Percentiles rank a stretch among this genome's conserved stretches.
phyloP scores from a whole-genome alignment of 2,113 vertebrate genomes.

The Eulacestoma nigropectus region DNA sequence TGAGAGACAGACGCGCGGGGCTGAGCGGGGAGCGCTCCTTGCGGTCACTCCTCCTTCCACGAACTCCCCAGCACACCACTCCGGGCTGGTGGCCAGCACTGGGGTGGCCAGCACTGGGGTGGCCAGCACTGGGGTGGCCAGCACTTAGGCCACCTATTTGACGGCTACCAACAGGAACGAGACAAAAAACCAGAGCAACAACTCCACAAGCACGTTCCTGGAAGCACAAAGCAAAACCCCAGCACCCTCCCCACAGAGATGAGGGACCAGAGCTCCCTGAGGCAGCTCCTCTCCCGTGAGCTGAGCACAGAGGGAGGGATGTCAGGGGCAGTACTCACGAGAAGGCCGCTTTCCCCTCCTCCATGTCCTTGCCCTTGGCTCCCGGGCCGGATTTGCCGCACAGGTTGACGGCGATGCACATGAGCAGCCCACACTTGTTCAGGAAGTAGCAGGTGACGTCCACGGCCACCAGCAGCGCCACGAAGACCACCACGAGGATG shows the following conservation, averaged over 20 bases:
- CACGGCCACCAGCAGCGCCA: conserved; percentile 89
- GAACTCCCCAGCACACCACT: not conserved
- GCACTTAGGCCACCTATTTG: not conserved
- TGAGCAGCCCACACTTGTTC: conserved; percentile 96
- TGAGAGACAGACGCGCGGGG: not conserved
- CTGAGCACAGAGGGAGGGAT: not conserved
- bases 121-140: not conserved
- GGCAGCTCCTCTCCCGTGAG: rapidly evolving
- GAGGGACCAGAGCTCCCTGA: not conserved
- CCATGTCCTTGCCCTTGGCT: conserved; percentile 90
- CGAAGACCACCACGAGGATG: conserved; percentile 89
- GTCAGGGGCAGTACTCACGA: conserved; percentile 78
- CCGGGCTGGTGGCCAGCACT: not conserved
- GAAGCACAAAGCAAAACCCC: not conserved
- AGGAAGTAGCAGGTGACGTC: conserved; percentile 97
- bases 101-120: not conserved
- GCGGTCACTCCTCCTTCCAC: not conserved
- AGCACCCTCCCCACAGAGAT: rapidly evolving
- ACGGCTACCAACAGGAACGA: not conserved
- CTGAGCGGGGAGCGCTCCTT: not conserved
- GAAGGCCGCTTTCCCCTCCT: conserved; percentile 91
- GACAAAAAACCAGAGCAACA: not conserved
- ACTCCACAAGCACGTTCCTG: not conserved
- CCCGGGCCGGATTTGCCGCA: conserved; percentile 88
- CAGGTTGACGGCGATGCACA: conserved; percentile 96